Evolutionary conservation across 2,888 invertebrate genomes (phyloP).

Genomic region (Parasteatoda lunata): DNA sequence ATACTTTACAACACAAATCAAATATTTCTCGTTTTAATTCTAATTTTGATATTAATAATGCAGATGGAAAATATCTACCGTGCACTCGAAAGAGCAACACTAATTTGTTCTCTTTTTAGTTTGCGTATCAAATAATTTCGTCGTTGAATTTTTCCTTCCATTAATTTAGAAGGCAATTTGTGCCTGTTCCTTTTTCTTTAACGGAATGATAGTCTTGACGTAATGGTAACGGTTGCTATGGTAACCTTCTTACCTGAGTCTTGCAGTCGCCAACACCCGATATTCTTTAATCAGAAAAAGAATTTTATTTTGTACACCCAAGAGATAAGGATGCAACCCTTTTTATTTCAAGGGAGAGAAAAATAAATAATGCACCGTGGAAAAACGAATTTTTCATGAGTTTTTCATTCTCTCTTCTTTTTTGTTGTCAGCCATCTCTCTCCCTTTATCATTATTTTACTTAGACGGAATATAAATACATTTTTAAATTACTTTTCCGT

Average conservation of each 20-base stretch:
- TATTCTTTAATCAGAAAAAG: constrained; percentile 52
- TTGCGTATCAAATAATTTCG: not conserved
- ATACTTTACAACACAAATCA: not conserved
- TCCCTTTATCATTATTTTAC: too few species aligned
- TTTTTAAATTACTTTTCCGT: too few species aligned
- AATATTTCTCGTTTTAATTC: not conserved
- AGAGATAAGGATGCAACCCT: constrained; percentile 36
- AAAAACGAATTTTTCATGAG: constrained; percentile 34
- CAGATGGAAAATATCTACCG: not conserved
- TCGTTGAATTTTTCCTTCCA: not conserved
- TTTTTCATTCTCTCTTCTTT: constrained; percentile 3
- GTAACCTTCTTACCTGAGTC: constrained; percentile 34
- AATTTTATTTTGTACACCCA: constrained; percentile 19
- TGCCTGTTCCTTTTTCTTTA: constrained; percentile 23
- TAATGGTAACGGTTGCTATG: constrained; percentile 52
- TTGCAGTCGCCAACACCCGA: constrained; percentile 39
- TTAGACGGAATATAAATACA: too few species aligned
- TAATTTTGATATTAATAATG: not conserved
- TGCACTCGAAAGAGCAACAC: not conserved
- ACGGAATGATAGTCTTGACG: constrained; percentile 41
- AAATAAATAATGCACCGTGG: constrained; percentile 31
- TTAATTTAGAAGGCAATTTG: constrained; percentile 28
- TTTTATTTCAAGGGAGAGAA: constrained; percentile 12
- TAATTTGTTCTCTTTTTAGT: not conserved
- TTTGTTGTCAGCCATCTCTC: too few species aligned